phyloP scores from a whole-genome alignment of 64 coral and sea anemone genomes.

The Actinia tenebrosa region DNA sequence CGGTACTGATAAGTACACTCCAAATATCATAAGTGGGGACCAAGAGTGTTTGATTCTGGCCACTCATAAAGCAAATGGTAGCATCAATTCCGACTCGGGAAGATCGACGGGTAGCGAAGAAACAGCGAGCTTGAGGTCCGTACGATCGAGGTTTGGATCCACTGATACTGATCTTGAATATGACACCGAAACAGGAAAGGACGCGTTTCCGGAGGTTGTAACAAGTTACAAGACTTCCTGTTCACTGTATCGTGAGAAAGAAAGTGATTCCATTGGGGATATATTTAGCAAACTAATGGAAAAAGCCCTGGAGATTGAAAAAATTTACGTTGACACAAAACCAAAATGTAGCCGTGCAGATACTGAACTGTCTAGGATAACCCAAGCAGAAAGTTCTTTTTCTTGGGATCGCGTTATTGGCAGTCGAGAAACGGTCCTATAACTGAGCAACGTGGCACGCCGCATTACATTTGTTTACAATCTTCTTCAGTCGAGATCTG shows the following conservation, averaged over 20 bases:
- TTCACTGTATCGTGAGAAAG: neutral
- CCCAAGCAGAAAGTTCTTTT: neutral
- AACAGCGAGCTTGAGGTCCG: neutral
- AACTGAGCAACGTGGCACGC: neutral
- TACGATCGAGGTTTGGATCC: neutral
- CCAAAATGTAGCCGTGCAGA: neutral
- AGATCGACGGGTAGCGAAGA: neutral
- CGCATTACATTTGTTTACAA: too few species aligned
- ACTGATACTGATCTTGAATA: slow-evolving; percentile 2
- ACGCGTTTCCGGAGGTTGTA: neutral
- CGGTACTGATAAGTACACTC: neutral
- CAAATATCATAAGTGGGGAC: neutral
- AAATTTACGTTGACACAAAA: neutral
- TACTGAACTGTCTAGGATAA: neutral
- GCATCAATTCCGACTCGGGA: neutral
- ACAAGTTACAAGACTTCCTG: neutral
- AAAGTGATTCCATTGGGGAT: neutral
- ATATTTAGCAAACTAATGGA: slow-evolving; percentile 21
- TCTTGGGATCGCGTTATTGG: neutral
- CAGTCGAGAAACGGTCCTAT: slow-evolving; percentile 5
- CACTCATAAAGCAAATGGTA: neutral
- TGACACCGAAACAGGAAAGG: neutral
- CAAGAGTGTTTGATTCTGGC: neutral
- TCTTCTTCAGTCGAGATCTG: too few species aligned
- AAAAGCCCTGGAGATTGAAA: slow-evolving; percentile 11